Conservation (phyloP, 2,113 vertebrate species). For the Polyodon spathula region DNA sequence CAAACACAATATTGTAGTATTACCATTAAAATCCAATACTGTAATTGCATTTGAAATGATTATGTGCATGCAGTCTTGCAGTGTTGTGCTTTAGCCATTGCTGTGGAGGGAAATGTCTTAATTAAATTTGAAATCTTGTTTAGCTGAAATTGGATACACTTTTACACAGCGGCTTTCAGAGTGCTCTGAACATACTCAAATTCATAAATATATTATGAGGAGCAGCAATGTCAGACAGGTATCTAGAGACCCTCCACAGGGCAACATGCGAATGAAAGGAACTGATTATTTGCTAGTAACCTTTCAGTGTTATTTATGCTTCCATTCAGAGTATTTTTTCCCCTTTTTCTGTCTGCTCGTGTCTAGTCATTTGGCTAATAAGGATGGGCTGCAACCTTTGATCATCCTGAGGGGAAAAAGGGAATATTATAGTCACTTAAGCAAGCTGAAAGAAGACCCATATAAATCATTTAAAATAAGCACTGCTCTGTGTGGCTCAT, state of each 20-base stretch:
- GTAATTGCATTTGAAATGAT: constrained; percentile 65
- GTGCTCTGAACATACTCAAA: constrained; percentile 46
- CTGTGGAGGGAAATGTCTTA: constrained; percentile 53
- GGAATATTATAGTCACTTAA: not conserved
- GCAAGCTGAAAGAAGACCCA: too few relatives aligned
- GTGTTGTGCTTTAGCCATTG: constrained; percentile 48
- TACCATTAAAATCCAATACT: constrained; percentile 54
- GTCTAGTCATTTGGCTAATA: not conserved
- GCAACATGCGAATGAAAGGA: not conserved
- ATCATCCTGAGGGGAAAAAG: not conserved
- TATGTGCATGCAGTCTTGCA: constrained; percentile 28
- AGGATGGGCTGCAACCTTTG: not conserved
- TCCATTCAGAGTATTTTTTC: not conserved
- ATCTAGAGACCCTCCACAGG: not conserved
- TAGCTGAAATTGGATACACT: constrained; percentile 64
- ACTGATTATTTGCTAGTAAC: constrained; percentile 10
- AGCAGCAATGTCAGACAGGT: constrained; percentile 12
- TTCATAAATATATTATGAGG: constrained; percentile 55
- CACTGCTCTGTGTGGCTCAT: too few relatives aligned
- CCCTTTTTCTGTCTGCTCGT: not conserved
- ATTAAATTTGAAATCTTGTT: constrained; percentile 68
- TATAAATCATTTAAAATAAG: too few relatives aligned
- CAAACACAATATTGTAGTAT: constrained; percentile 51
- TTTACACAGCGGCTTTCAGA: constrained; percentile 42
- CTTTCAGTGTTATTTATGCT: not conserved